Evolutionary conservation across 2,113 vertebrate genomes (phyloP), one percentile per base, ranked within the genome.

Genomic region (Oreochromis niloticus): DNA sequence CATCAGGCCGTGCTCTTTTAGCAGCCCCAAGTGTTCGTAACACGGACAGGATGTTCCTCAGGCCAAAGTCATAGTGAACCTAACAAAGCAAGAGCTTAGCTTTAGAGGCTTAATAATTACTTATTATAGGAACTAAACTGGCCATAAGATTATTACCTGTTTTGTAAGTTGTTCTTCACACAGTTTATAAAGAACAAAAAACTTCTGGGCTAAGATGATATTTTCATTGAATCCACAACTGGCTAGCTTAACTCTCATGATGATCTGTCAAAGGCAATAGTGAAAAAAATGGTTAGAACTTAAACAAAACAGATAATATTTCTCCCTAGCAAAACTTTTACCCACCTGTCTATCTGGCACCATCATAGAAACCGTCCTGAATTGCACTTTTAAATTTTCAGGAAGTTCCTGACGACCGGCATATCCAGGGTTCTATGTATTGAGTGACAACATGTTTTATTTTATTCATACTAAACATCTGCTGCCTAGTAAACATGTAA

Each of bases 21-120:
- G 95, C 95, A 30, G 97, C 96, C 84, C 98, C 97, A 50, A 98
- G 85, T 0, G 97, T 98, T 80, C 98, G 96, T 24, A 98, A 91
- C 34, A 98, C 98, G 2, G 98, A 98, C 85, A 98, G 91, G 91
- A 98, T 98, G 90, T 98, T 98, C 80, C 98, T 95, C 32, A 98
- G 93, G 13, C 98, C 98, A 89, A 98, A 98, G 90, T 98, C 97
- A 95, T 98, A 98, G 93, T 98, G 98, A 5, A 98, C 97, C 98
- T 98, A 90, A 27, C 11, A 68, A 41, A 79, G 46, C 10, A 83
- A 39, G 10, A 59, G 9, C 34, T 36, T 75, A 32, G 24, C 46
- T 14, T 86, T 6, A 86, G 39, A 24, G 11, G 4, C 2, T 24
- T 22, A 52, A 22, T 27, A 41, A 36, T 82, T 4, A 83, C 57